phyloP scores from a whole-genome alignment of 2,888 invertebrate species.

The Fragum fragum region DNA sequence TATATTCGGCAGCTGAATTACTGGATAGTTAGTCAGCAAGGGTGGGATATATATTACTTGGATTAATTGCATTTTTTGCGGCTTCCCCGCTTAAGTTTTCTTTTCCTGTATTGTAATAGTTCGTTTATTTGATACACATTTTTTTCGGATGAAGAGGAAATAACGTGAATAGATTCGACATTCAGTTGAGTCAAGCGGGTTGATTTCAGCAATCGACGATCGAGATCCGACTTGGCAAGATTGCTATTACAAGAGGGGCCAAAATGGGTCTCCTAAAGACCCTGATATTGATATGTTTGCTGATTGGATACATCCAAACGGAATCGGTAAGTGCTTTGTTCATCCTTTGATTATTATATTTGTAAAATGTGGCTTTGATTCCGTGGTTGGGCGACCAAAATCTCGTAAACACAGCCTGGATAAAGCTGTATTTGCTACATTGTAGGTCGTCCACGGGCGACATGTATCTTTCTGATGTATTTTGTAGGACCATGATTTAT shows the following conservation, averaged over 20 bases:
- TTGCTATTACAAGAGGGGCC: constrained; percentile 24
- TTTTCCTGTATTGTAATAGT: constrained; percentile 17
- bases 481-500: too few relatives aligned
- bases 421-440: too few relatives aligned
- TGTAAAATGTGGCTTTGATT: not conserved
- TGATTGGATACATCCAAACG: constrained; percentile 41
- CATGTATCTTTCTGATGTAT: too few relatives aligned
- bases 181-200: not conserved
- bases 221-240: not conserved
- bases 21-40: constrained; percentile 18
- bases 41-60: not conserved
- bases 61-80: constrained; percentile 25
- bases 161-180: not conserved
- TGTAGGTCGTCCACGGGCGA: too few relatives aligned
- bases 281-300: constrained; percentile 25
- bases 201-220: not conserved
- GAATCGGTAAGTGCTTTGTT: constrained; percentile 45
- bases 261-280: constrained; percentile 40
- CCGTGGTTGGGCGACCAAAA: too few relatives aligned
- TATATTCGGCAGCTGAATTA: constrained; percentile 20
- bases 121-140: not conserved
- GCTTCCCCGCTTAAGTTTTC: constrained; percentile 26
- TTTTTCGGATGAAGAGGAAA: constrained; percentile 23
- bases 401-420: too few relatives aligned
- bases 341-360: not conserved